These are phyloP conservation scores for Naja naja DNA, from an alignment of 2,113 vertebrate species.

Conservation along the genomic window DNA sequence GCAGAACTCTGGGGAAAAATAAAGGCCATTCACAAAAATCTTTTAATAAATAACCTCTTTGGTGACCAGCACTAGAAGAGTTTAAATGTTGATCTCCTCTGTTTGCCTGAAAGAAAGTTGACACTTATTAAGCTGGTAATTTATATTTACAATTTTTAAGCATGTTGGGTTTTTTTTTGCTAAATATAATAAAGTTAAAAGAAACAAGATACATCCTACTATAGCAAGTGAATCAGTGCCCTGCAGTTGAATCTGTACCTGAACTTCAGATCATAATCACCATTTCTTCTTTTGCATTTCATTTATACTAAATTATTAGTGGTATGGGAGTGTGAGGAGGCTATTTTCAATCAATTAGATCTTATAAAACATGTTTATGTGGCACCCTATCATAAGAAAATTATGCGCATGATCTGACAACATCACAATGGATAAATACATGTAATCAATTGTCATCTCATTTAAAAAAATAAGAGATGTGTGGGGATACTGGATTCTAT, in stretches of 20 bases:
- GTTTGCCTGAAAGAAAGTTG: slow-evolving; percentile 1
- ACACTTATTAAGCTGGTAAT: slow-evolving; percentile 20
- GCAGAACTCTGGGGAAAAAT: slow-evolving; percentile 7
- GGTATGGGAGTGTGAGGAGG: not conserved
- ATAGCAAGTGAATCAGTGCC: not conserved
- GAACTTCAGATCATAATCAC: not conserved
- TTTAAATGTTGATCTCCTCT: not conserved
- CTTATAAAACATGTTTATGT: not conserved
- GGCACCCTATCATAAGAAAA: not conserved
- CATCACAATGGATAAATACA: not conserved
- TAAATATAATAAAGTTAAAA: slow-evolving; percentile 9
- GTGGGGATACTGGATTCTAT: not conserved
- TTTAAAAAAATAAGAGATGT: not conserved
- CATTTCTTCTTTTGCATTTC: not conserved
- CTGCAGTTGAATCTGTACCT: not conserved
- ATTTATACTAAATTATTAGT: not conserved
- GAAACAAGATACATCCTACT: not conserved
- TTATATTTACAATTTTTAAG: not conserved
- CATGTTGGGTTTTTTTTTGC: not conserved
- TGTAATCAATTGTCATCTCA: not conserved
- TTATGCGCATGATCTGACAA: not conserved
- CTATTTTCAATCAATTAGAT: not conserved
- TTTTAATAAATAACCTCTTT: slow-evolving; percentile 16
- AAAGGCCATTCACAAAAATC: not conserved
- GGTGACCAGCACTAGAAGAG: slow-evolving; percentile 1